Evolutionary conservation across 2,113 vertebrate genomes (phyloP).

Genomic region (Dromiciops gliroides): DNA sequence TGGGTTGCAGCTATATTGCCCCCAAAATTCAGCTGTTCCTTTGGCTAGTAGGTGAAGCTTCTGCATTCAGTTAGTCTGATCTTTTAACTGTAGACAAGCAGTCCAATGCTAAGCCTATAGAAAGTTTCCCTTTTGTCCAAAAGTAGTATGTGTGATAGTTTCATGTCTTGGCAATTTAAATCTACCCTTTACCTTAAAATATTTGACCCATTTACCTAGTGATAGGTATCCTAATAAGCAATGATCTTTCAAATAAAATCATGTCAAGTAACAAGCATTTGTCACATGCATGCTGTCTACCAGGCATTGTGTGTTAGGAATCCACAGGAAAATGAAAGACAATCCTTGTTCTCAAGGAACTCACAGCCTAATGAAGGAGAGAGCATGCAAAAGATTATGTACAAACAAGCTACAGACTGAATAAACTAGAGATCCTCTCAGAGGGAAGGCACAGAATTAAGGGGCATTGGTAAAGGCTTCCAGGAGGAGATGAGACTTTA

Average conservation of each 20-base stretch:
- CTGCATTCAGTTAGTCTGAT: neutral
- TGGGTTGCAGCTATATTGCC: neutral
- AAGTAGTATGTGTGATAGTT: constrained; percentile 71
- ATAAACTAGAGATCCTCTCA: neutral
- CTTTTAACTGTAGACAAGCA: neutral
- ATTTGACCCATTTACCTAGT: constrained; percentile 33
- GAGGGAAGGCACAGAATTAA: neutral
- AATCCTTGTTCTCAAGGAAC: neutral
- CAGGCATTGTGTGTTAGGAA: neutral
- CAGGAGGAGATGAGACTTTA: neutral
- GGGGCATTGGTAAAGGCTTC: neutral
- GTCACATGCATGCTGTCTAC: neutral
- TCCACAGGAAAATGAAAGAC: neutral
- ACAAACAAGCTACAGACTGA: neutral
- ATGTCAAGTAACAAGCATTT: neutral
- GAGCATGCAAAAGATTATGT: neutral
- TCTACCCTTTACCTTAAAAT: constrained; percentile 45
- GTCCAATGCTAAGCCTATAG: neutral
- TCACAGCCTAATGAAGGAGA: neutral
- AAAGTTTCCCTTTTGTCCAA: constrained; percentile 25
- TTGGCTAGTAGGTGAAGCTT: neutral
- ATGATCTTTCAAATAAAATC: neutral
- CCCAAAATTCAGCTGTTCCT: neutral
- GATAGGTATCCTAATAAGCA: neutral
- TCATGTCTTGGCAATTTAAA: constrained; percentile 71